Evolutionary conservation across 2,113 vertebrate genomes (phyloP).

Genomic region (Heteronetta atricapilla): DNA sequence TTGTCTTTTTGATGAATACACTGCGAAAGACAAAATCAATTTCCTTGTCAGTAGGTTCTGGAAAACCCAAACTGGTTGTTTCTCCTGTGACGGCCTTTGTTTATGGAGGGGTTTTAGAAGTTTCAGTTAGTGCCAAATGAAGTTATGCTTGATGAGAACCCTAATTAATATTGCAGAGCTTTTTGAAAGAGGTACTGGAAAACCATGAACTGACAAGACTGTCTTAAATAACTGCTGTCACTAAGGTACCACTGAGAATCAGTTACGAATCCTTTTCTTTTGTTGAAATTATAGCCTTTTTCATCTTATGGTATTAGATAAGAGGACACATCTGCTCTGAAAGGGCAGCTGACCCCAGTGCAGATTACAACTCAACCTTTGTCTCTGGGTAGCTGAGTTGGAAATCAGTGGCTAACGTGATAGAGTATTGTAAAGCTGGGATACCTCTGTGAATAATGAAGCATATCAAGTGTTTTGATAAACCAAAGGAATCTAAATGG

Average conservation of each 20-base stretch:
- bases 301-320: background rate
- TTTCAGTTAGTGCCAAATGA: background rate
- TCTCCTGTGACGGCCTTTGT: background rate
- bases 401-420: slow-evolving; percentile 35
- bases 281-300: slow-evolving; percentile 17
- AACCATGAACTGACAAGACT: background rate
- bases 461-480: slow-evolving; percentile 23
- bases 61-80: background rate
- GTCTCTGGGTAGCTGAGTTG: background rate
- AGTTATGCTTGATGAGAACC: background rate
- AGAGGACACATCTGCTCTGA: background rate
- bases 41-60: background rate
- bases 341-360: slow-evolving; percentile 33
- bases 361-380: slow-evolving; percentile 38
- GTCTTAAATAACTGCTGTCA: background rate
- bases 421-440: background rate
- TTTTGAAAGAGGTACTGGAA: background rate
- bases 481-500: slow-evolving; percentile 2
- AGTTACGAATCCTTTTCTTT: background rate
- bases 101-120: background rate
- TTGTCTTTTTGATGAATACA: background rate
- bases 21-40: background rate
- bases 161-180: background rate
- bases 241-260: background rate
- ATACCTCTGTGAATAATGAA: slow-evolving; percentile 15